Evolutionary conservation across 2,888 invertebrate genomes (phyloP).

Genomic region (Carabus problematicus): DNA sequence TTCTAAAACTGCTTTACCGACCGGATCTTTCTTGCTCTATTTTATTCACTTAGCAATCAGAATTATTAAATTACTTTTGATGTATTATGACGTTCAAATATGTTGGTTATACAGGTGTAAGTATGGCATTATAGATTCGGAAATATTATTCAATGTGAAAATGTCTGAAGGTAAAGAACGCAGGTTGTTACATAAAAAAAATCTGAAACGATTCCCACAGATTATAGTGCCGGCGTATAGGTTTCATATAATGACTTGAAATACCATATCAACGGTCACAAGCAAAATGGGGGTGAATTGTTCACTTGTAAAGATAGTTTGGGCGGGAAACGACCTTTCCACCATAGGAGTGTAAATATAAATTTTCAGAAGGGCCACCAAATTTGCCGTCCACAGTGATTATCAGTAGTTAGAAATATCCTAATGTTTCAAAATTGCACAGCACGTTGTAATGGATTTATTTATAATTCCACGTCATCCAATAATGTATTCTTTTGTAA

Average conservation of each 20-base stretch:
- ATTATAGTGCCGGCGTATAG: slow-evolving; percentile 11
- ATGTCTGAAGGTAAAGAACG: slow-evolving; percentile 15
- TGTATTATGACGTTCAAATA: too few species aligned
- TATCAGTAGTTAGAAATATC: neutral
- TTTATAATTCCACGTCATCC: too few species aligned
- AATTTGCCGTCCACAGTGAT: neutral
- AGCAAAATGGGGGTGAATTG: slow-evolving; percentile 28
- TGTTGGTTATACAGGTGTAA: too few species aligned
- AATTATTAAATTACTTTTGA: neutral
- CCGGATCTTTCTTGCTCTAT: neutral
- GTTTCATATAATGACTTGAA: slow-evolving; percentile 26
- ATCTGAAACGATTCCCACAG: slow-evolving; percentile 24
- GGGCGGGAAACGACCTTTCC: slow-evolving; percentile 16
- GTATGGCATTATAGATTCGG: too few species aligned
- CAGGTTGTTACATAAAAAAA: slow-evolving; percentile 26
- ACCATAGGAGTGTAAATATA: too few species aligned
- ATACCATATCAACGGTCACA: slow-evolving; percentile 27
- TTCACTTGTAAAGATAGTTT: slow-evolving; percentile 27
- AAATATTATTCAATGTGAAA: too few species aligned
- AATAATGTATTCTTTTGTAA: too few species aligned
- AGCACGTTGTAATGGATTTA: too few species aligned
- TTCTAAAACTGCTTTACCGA: neutral
- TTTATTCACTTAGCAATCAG: slow-evolving; percentile 9
- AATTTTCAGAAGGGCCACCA: too few species aligned
- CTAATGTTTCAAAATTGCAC: too few species aligned